Conservation (phyloP, 30 jellyfish, hydroid and myxozoan species). For the Chironex yamaguchii region DNA sequence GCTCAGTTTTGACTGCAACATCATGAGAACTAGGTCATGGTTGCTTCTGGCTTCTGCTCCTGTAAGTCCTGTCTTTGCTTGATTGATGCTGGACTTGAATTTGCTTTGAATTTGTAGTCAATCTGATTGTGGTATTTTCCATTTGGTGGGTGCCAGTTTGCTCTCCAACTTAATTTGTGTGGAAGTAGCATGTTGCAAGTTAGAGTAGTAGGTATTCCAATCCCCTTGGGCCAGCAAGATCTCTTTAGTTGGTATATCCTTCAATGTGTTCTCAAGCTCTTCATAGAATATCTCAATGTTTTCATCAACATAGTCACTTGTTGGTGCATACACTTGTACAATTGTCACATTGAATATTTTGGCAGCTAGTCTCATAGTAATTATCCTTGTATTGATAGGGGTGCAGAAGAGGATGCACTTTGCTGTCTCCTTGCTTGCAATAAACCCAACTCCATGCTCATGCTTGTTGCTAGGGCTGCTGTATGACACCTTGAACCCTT, state of each 20-base stretch:
- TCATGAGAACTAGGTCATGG: no score
- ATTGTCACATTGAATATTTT: constrained; percentile 5
- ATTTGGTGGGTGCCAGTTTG: no score
- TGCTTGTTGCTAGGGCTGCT: constrained; percentile 11
- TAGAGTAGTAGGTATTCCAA: no score
- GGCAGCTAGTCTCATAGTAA: not conserved
- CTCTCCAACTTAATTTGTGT: no score
- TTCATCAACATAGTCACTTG: constrained; percentile 15
- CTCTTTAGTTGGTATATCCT: constrained; percentile 16
- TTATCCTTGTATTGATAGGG: constrained; percentile 9
- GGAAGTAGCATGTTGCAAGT: no score
- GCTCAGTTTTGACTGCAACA: no score
- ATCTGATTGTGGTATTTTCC: no score
- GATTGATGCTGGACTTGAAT: no score
- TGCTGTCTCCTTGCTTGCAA: not conserved
- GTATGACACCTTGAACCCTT: constrained; percentile 1
- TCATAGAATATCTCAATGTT: constrained; percentile 23
- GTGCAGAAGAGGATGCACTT: not conserved
- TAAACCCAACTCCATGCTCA: constrained; percentile 33
- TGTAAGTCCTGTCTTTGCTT: no score
- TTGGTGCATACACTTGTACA: constrained; percentile 39
- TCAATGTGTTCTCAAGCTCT: not conserved
- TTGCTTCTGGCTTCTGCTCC: no score
- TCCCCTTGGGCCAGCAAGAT: constrained; percentile 3
- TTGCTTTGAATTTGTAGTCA: no score